Percentiles rank a stretch among this genome's conserved stretches.
phyloP scores from a whole-genome alignment of 2,113 vertebrate genomes.

The Tragelaphus imberbis region DNA sequence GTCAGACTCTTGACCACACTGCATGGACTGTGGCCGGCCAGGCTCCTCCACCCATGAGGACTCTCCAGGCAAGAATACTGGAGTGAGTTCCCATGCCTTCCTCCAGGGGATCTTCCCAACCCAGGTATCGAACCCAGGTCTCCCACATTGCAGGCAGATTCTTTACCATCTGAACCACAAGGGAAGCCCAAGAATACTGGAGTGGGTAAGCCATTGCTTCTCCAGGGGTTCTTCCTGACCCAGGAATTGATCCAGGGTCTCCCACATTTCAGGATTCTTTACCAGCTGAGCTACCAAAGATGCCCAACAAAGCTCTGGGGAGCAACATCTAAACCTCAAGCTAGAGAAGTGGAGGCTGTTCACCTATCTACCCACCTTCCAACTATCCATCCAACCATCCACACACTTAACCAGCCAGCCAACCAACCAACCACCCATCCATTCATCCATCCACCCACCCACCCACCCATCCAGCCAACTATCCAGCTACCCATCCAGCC shows the following conservation, averaged over 20 bases:
- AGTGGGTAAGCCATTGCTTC: background rate
- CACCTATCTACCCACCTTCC: background rate
- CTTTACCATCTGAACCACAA: background rate
- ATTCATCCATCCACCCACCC: rapidly evolving
- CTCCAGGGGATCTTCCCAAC: background rate
- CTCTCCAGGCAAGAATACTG: background rate
- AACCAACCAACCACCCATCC: background rate
- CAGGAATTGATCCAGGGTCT: background rate
- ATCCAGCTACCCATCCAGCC: rapidly evolving
- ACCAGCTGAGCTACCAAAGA: background rate
- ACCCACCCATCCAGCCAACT: background rate
- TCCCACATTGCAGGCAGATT: background rate
- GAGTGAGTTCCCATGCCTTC: background rate
- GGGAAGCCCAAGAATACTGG: background rate
- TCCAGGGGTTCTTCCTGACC: background rate
- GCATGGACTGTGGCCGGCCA: background rate
- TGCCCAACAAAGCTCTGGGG: background rate
- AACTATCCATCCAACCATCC: too few relatives aligned
- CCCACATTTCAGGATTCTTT: background rate
- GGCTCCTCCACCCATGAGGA: background rate
- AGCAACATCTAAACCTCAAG: background rate
- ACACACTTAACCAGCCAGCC: background rate
- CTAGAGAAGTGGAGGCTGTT: background rate
- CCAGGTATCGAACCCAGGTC: background rate
- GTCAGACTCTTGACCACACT: background rate